Evolutionary conservation across 2,113 vertebrate genomes (phyloP).

Genomic region (Etheostoma cragini): DNA sequence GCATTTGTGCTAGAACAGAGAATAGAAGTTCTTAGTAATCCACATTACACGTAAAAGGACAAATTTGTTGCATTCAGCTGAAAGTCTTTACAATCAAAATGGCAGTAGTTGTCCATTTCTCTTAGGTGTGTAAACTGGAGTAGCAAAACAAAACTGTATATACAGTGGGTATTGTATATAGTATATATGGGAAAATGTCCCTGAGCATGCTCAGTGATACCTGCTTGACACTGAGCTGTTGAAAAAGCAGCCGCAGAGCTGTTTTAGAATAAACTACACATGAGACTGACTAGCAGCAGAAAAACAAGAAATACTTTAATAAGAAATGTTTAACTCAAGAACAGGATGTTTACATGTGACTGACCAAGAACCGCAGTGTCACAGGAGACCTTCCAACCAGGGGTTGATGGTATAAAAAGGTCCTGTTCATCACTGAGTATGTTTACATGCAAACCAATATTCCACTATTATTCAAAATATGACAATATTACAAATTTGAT

Average conservation of each 20-base stretch:
- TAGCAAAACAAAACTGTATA: constrained; percentile 4
- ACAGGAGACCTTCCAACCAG: not conserved
- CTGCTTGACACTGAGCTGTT: not conserved
- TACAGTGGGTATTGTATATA: no score
- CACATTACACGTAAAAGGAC: not conserved
- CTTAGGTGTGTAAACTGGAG: not conserved
- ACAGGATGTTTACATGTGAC: not conserved
- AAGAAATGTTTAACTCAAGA: not conserved
- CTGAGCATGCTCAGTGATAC: not conserved
- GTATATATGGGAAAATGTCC: not conserved
- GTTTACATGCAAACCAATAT: no score
- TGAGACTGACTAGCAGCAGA: not conserved
- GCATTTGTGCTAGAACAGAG: not conserved
- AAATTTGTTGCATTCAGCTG: not conserved
- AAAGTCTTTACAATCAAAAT: not conserved
- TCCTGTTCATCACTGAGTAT: not conserved
- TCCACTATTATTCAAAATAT: no score
- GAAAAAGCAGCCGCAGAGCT: not conserved
- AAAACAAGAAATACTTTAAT: not conserved
- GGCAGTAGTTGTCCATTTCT: not conserved
- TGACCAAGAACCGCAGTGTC: not conserved
- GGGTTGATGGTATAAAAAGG: not conserved
- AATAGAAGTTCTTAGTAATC: not conserved
- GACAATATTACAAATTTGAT: no score
- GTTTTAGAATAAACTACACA: not conserved